Evolutionary conservation across 2,888 invertebrate species (phyloP), one percentile per base, ranked within the genome.

Genomic region (Drosophila borborema): DNA sequence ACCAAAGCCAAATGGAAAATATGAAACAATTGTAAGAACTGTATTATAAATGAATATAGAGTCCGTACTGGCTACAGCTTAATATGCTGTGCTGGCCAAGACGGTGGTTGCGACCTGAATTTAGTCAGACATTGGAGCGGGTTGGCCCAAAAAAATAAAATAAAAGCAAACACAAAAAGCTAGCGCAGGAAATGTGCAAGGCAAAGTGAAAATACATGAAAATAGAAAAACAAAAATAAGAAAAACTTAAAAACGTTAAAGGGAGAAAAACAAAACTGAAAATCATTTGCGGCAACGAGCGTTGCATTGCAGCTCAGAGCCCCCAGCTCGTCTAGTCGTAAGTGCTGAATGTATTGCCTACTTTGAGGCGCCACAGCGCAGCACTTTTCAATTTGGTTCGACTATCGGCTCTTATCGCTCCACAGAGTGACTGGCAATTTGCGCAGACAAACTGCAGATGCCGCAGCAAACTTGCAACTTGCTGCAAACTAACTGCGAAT

Each of bases 381-480:
- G 89, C 76, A 89, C 72, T 84, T 84, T 84, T 84, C 89, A 84
- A 84, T 84, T 84, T 88, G 79, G 84, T 78, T 82, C 31, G 68
- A 72, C 83, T 80, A 87, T 88, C 81, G 83, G 62, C 64, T 69
- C 75, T 80, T 77, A 77, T 80, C 76, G 80, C 80, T 64, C 64
- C 66, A 20, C 67, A 77, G 77, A 79, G 81, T 80, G 81, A 79
- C 73, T 81, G 82, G 80, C 89, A 85, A 85, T 89, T 84, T 82
- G 80, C 56, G 82, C 86, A 77, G 83, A 85, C 88, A 83, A 84
- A 88, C 88, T 84, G 89, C 86, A 81, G 84, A 81, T 75, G 79
- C 73, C 81, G 69, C 77, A 65, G 67, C 64, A 63, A 72, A 66
- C 68, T 77, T 77, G 80, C 77, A 70, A 70, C 70, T 77, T 80